Conservation (phyloP, 2,113 vertebrate genomes). For the Indicator indicator region DNA sequence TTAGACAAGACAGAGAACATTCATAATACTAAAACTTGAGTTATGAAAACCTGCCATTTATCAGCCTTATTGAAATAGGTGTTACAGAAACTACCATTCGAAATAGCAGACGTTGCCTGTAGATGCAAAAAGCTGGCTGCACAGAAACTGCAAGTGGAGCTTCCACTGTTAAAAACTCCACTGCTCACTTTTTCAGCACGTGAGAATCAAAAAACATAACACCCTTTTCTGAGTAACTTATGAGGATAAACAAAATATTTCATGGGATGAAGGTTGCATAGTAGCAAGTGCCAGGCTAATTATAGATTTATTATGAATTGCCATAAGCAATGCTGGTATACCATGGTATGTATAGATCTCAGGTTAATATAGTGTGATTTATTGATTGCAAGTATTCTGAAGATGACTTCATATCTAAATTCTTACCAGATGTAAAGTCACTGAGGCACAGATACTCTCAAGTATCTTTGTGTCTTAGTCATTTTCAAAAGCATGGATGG, state of each 20-base stretch:
- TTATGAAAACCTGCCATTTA: constrained; percentile 68
- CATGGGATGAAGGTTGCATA: neutral
- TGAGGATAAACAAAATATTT: neutral
- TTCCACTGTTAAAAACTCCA: neutral
- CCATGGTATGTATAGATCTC: neutral
- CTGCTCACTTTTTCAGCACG: neutral
- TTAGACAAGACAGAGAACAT: constrained; percentile 76
- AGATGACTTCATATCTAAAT: neutral
- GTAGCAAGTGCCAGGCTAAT: neutral
- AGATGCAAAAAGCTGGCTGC: neutral
- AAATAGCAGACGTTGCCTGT: neutral
- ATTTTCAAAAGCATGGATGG: neutral
- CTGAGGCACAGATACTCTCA: neutral
- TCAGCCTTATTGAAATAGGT: constrained; percentile 18
- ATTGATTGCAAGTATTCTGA: neutral
- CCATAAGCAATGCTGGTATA: neutral
- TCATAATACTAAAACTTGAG: constrained; percentile 79
- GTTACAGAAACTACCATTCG: neutral
- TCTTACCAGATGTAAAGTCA: neutral
- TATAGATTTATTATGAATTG: neutral
- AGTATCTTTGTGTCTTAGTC: neutral
- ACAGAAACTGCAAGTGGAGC: neutral
- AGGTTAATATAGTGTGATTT: neutral
- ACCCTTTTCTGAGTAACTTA: neutral
- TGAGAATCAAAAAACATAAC: neutral